Evolutionary conservation across 2,797 vertebrate genomes (phyloP), one percentile per base, ranked within the genome.

Genomic region (Todus mexicanus): DNA sequence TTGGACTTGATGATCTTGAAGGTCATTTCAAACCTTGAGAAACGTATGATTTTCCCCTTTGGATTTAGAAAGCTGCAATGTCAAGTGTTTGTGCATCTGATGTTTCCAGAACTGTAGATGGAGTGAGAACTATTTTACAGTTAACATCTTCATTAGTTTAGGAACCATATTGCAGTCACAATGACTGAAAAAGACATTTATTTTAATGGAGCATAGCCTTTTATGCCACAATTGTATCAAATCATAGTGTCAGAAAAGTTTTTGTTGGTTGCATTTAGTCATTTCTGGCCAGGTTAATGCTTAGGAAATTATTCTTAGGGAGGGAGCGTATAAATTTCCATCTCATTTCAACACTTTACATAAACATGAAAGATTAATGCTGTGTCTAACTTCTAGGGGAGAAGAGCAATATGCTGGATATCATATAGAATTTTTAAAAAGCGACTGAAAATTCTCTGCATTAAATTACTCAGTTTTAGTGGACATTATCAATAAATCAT

Each of bases 241-340:
- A 94, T 91, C 65, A 60, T 81, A 74, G 80, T n/a, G 37, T 87
- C 75, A 87, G 71, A 68, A 82, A 72, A 91, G 45, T 45, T 96
- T 93, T 96, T 84, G 83, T 69, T 91, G 76, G 64, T 80, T 96
- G 60, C 40, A 57, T 96, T 81, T 66, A 95, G 81, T 83, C 11
- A 91, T 89, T 97, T 96, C 84, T 91, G 74, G 73, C 37, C 92
- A 94, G 74, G 84, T 95, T 97, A 97, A 93, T 78, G 53, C 81
- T 87, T 84, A 94, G 51, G 48, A 97, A 97, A 92, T 95, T 95
- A 95, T 97, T 97, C 88, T 93, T 93, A 85, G 40, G 66, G 94
- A 95, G 38, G 56, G 51, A 92, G 83, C n/a, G 35, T 89, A 96
- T 96, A 95, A 95, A 97, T 98, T 97, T 96, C 85, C 85, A 95